Percentiles rank a stretch among this genome's conserved stretches.
Conservation (phyloP, 2,113 vertebrate genomes). For the Ceyx melanurus region DNA sequence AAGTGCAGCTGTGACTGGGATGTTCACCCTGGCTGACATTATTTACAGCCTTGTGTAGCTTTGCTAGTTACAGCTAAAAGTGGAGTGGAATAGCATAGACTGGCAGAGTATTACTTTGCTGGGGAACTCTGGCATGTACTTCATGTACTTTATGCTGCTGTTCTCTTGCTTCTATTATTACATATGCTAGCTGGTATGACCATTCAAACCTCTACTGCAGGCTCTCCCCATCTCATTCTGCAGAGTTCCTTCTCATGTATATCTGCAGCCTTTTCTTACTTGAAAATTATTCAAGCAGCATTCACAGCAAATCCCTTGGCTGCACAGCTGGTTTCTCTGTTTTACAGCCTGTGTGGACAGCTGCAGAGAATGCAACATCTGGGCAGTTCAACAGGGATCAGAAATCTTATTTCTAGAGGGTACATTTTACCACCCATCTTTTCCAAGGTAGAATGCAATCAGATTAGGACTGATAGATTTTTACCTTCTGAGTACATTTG, state of each 20-base stretch:
- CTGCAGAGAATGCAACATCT: not conserved
- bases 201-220: not conserved
- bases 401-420: not conserved
- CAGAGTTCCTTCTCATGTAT: not conserved
- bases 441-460: not conserved
- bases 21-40: not conserved
- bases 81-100: not conserved
- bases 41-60: fast-evolving
- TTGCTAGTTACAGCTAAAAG: not conserved
- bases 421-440: not conserved
- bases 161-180: not conserved
- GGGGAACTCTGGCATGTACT: not conserved
- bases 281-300: not conserved
- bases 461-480: not conserved
- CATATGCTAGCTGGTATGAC: not conserved
- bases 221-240: not conserved
- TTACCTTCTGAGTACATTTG: not conserved
- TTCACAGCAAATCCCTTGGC: not conserved
- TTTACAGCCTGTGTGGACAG: not conserved
- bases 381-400: not conserved
- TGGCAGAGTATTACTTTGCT: not conserved
- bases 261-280: not conserved
- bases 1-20: not conserved
- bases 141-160: not conserved
- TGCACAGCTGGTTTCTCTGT: not conserved